These are phyloP conservation scores for Holothuria scabra DNA, from an alignment of 53 echinoderm and acorn worm genomes.

Conservation along the genomic window DNA sequence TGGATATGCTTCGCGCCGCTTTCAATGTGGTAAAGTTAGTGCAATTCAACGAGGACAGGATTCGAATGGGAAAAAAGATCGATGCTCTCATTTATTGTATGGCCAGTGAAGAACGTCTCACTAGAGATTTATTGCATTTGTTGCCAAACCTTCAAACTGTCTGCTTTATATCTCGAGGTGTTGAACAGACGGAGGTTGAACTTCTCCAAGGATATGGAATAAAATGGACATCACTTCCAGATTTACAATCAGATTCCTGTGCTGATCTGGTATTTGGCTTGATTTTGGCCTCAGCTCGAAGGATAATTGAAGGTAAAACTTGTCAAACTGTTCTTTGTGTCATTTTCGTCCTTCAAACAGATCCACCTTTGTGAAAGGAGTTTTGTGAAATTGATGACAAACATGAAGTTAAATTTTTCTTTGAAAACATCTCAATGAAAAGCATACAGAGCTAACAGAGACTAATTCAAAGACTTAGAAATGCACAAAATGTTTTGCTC, in stretches of 20 bases:
- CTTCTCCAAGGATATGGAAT: conserved; percentile 33
- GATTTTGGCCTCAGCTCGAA: conserved; percentile 39
- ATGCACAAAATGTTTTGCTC: no score
- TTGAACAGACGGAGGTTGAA: conserved; percentile 2
- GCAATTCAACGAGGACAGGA: not conserved
- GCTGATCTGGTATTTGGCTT: conserved; percentile 46
- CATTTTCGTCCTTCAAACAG: no score
- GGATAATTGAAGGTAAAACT: conserved; percentile 26
- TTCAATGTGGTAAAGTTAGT: no score
- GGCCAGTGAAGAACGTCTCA: not conserved
- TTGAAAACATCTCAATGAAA: no score
- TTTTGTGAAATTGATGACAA: no score
- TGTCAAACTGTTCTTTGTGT: no score
- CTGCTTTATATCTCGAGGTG: not conserved
- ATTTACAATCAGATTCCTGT: conserved; percentile 16
- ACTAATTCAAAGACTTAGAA: no score
- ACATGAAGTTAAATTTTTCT: no score
- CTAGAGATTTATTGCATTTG: not conserved
- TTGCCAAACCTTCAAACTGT: not conserved
- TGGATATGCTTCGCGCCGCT: not conserved
- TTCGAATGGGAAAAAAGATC: not conserved
- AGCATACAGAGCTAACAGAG: no score
- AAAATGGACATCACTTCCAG: conserved; percentile 25
- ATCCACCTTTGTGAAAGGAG: no score
- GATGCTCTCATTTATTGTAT: not conserved